Evolutionary conservation across 2,113 vertebrate genomes (phyloP), one percentile per base, ranked within the genome.

Genomic region (Brachyhypopomus occidentalis): DNA sequence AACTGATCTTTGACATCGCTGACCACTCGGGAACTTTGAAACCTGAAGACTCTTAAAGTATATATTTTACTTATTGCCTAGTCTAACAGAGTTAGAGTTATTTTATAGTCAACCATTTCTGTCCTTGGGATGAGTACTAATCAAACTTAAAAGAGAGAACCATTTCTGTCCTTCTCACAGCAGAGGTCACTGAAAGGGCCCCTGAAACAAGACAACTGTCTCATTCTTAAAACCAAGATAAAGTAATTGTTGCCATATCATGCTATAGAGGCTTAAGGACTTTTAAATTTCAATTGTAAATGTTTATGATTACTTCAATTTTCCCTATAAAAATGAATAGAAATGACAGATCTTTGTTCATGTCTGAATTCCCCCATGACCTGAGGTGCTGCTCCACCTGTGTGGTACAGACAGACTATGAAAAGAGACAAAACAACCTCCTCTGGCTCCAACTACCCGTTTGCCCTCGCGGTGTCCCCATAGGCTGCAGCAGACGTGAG

Each of bases 401-500:
- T 48, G 23, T 25, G 75, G 72, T 30, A 52, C 22, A 52, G 48
- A 67, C 72, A 3, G 72, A 79, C 59, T 48, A n/a, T 23, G 41
- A n/a, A n/a, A n/a, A n/a, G n/a, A n/a, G n/a, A 22, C 56, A 73
- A 72, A 23, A 23, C 80, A 80, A 38, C 30, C 79, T 73, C 64
- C 73, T 45, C 67, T 69, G 23, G 20, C 48, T 64, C 20, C 22
- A 75, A 79, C 71, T 20, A 45, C 67, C 66, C 55, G 63, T 67
- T 75, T 58, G 45, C 25, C 73, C 72, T 64, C 72, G 16, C 20
- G n/a, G 7, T 23, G 59, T 67, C 81, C 77, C 73, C 64, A 19
- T 69, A 63, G 55, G 36, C 22, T 84, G 77, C 81, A 80, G 75
- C 72, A 77, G 92, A 92, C 88, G 86, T 62, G n/a, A 72, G 82